These are phyloP conservation scores for Siderastrea siderea DNA, from an alignment of 92 coral and sea anemone genomes.

Conservation along the genomic window DNA sequence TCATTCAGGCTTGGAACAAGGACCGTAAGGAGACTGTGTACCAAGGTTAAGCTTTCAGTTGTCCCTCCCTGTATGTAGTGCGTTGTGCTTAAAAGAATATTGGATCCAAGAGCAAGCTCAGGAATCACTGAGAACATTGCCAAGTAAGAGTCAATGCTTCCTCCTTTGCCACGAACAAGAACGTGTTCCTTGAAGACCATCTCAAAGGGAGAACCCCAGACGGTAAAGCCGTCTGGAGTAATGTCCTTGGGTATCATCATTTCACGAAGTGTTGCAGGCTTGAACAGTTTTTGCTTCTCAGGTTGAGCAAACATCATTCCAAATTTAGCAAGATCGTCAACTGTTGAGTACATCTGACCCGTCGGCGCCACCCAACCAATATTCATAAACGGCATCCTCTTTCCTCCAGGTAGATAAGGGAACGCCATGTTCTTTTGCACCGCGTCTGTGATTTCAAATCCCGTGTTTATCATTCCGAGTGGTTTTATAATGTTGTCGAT, in stretches of 20 bases:
- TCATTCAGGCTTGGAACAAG: slow-evolving; percentile 22
- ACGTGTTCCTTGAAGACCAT: slow-evolving; percentile 31
- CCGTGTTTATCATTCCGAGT: slow-evolving; percentile 50
- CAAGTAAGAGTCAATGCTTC: slow-evolving; percentile 32
- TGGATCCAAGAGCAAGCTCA: slow-evolving; percentile 38
- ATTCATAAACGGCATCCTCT: slow-evolving; percentile 21
- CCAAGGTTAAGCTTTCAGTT: background rate
- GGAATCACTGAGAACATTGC: slow-evolving; percentile 25
- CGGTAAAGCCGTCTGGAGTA: slow-evolving; percentile 43
- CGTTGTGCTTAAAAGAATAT: slow-evolving; percentile 13
- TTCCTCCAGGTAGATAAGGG: slow-evolving; percentile 36
- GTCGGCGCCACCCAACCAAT: slow-evolving; percentile 54
- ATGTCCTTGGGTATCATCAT: slow-evolving; percentile 47
- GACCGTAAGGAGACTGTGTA: background rate
- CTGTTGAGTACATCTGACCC: slow-evolving; percentile 45
- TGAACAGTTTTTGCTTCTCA: slow-evolving; percentile 27
- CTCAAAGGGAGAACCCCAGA: slow-evolving; percentile 59
- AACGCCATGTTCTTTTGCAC: slow-evolving; percentile 54
- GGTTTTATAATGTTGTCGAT: slow-evolving; percentile 32
- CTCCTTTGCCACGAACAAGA: slow-evolving; percentile 36
- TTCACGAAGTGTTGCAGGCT: slow-evolving; percentile 44
- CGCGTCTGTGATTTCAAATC: slow-evolving; percentile 47
- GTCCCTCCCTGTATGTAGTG: background rate
- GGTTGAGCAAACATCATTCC: slow-evolving; percentile 63
- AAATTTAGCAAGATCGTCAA: slow-evolving; percentile 41